A percentile compares a stretch with the other conserved stretches of the same genome.
These are phyloP conservation scores for Heliocidaris tuberculata DNA, from an alignment of 35 echinoderm and acorn worm genomes.

Conservation along the genomic window DNA sequence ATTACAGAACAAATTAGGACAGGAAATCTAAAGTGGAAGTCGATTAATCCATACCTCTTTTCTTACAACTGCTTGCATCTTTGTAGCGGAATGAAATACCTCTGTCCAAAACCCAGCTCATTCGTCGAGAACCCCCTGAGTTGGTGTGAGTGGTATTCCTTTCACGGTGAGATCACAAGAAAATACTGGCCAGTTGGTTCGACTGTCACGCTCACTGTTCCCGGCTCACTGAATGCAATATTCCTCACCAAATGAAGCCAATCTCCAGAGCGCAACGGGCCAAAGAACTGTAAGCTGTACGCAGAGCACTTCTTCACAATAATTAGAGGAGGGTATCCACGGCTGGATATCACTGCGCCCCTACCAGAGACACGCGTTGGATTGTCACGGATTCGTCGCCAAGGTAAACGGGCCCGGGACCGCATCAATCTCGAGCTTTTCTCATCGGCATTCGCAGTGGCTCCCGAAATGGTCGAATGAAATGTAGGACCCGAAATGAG, in stretches of 20 bases:
- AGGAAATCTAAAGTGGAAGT: not conserved
- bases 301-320: not conserved
- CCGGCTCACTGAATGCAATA: conserved; percentile 1
- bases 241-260: not conserved
- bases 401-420: not conserved
- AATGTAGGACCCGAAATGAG: not conserved
- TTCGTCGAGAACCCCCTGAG: not conserved
- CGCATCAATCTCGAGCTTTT: not conserved
- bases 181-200: not conserved
- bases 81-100: not conserved
- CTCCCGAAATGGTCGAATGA: not conserved
- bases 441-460: not conserved
- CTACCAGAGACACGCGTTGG: not conserved
- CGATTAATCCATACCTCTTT: not conserved
- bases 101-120: not conserved
- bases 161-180: not conserved
- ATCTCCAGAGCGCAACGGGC: not conserved
- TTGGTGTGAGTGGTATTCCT: not conserved
- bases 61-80: not conserved
- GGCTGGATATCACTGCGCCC: not conserved
- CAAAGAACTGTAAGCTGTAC: not conserved
- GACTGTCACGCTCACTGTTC: not conserved
- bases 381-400: not conserved
- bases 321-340: not conserved
- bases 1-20: not conserved